Evolutionary conservation across 2,113 vertebrate species (phyloP), one percentile per base, ranked within the genome.

Genomic region (Chauna torquata): DNA sequence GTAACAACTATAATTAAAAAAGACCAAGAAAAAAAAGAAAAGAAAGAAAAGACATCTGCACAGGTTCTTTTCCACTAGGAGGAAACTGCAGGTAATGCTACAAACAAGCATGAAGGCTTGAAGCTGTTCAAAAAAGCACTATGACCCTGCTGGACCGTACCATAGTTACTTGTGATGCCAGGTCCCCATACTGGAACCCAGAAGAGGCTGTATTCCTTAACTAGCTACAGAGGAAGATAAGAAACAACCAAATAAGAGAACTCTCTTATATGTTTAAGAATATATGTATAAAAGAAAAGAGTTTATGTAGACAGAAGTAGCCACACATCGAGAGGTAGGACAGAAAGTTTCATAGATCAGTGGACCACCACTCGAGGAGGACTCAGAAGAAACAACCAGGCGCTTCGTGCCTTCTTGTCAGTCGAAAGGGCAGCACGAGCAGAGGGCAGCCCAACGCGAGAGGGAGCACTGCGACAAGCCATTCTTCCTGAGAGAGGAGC

Each of bases 331-430:
- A 11, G 15, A 14, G 40, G 22, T 0, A 68, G 47, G 24, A 38
- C 28, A 83, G 34, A 25, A 77, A 30, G 80, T 11, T 7, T 34
- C 32, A 19, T 0, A 23, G 15, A 16, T 6, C 0, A 0, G 42
- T 11, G 38, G 38, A 47, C 42, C 49, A 22, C 44, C 59, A 28
- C 47, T 27, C 24, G 27, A 72, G 57, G 57, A 42, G 17, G 55
- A 86, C 45, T 52, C 24, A 11, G 40, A 61, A 80, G 62, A 70
- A 74, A 22, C 1, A 45, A 16, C 3, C 6, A 64, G 44, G 57
- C 52, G 52, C n/a, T 61, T 28, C 23, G 4, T 9, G 36, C 30
- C 61, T 34, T 32, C 40, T 2, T 11, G 14, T 12, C 42, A 36
- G 62, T 3, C 19, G 5, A 9, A 20, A 79, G 83, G 72, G 52